Evolutionary conservation across 2,888 invertebrate species (phyloP).

Genomic region (Euclidia mi): DNA sequence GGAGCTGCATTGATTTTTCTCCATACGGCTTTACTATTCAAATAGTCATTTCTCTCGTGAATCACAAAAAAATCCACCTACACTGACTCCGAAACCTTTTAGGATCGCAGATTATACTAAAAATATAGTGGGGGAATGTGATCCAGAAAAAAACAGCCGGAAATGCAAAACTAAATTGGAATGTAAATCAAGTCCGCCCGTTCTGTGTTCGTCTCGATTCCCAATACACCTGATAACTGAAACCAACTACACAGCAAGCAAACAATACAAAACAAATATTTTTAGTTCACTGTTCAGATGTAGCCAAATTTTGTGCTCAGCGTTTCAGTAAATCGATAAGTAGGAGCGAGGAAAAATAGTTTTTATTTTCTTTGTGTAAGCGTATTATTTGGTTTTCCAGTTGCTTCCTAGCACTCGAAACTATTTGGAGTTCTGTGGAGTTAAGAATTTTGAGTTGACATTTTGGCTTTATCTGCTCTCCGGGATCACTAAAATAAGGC

Average conservation of each 20-base stretch:
- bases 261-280: constrained; percentile 56
- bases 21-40: constrained; percentile 37
- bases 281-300: constrained; percentile 41
- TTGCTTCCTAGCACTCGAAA: neutral
- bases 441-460: neutral
- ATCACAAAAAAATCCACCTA: constrained; percentile 40
- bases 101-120: constrained; percentile 40
- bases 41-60: constrained; percentile 33
- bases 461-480: no score
- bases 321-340: constrained; percentile 10
- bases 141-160: constrained; percentile 70
- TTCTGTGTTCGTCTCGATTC: constrained; percentile 73
- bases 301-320: constrained; percentile 35
- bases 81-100: constrained; percentile 35
- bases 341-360: neutral
- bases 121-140: constrained; percentile 60
- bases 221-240: constrained; percentile 81
- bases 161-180: constrained; percentile 82
- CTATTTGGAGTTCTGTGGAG: neutral
- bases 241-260: constrained; percentile 66
- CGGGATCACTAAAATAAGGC: no score
- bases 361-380: neutral
- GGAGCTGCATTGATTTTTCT: constrained; percentile 41
- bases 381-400: neutral
- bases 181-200: constrained; percentile 84